phyloP scores from a whole-genome alignment of 1,140 invertebrate species.

The Apis laboriosa region DNA sequence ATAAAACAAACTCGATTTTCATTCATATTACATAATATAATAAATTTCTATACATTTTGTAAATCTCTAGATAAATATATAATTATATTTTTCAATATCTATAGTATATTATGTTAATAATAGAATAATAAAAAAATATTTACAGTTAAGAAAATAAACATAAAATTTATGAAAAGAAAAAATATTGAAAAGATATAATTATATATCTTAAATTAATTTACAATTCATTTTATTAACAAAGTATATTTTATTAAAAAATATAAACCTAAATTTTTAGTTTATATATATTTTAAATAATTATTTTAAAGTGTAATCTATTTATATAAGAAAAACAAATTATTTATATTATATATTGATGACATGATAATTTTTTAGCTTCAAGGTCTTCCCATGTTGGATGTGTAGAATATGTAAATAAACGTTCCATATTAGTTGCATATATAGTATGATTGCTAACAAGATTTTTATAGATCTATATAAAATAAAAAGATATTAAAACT shows the following conservation, averaged over 20 bases:
- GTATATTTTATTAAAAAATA: conserved; percentile 22
- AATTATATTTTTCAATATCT: background rate
- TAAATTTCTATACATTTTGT: background rate
- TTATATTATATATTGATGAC: conserved; percentile 53
- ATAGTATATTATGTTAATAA: too few species aligned
- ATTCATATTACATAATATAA: background rate
- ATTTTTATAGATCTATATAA: conserved; percentile 75
- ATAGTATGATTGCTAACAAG: conserved; percentile 78
- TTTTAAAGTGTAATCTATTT: background rate
- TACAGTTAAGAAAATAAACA: background rate
- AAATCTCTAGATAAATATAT: background rate
- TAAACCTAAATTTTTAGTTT: conserved; percentile 8
- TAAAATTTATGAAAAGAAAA: background rate
- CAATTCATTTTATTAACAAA: conserved; percentile 22
- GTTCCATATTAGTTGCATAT: conserved; percentile 79
- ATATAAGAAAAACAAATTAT: background rate
- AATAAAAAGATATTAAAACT: conserved; percentile 39
- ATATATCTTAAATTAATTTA: background rate
- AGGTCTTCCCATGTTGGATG: conserved; percentile 79
- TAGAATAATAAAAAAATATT: background rate
- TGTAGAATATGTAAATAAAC: conserved; percentile 76
- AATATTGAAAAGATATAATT: background rate
- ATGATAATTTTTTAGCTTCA: conserved; percentile 72
- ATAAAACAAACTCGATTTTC: background rate
- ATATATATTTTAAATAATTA: background rate